phyloP scores from a whole-genome alignment of 2,113 vertebrate genomes.

The Lampris megalopsis region DNA sequence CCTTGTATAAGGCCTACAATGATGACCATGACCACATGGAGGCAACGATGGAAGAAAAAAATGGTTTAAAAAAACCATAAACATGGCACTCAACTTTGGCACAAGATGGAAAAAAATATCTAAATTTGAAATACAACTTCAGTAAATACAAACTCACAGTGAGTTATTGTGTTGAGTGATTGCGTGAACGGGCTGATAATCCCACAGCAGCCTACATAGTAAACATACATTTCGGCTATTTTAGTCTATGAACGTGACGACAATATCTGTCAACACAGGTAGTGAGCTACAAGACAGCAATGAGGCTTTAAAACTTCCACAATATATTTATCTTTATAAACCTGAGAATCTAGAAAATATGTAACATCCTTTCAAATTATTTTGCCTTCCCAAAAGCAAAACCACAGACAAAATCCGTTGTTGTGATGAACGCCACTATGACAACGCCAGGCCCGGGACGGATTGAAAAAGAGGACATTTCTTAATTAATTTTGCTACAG shows the following conservation, averaged over 20 bases:
- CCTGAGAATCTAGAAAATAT: conserved; percentile 73
- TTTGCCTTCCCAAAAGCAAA: conserved; percentile 39
- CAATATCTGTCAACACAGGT: conserved; percentile 22
- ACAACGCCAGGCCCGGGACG: neutral
- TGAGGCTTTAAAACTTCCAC: conserved; percentile 61
- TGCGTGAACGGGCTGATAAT: neutral
- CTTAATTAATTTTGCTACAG: conserved; percentile 41
- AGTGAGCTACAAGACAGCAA: conserved; percentile 48
- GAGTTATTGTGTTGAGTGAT: conserved; percentile 28
- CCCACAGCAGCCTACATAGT: conserved; percentile 20
- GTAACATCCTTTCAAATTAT: conserved; percentile 38
- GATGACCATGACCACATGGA: conserved; percentile 1
- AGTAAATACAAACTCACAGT: conserved; percentile 23
- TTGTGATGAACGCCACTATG: conserved; percentile 25
- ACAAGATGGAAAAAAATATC: conserved; percentile 57
- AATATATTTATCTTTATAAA: conserved; percentile 66
- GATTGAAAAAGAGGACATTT: conserved; percentile 24
- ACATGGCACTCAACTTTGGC: conserved; percentile 74
- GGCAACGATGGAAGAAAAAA: conserved; percentile 11
- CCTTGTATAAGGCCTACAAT: conserved; percentile 14
- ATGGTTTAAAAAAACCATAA: conserved; percentile 1
- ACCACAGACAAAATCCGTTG: conserved; percentile 18
- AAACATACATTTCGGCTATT: conserved; percentile 30
- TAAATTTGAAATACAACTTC: conserved; percentile 19
- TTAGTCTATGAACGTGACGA: conserved; percentile 3